phyloP scores from a whole-genome alignment of 2,113 vertebrate species.

The Garra rufa region DNA sequence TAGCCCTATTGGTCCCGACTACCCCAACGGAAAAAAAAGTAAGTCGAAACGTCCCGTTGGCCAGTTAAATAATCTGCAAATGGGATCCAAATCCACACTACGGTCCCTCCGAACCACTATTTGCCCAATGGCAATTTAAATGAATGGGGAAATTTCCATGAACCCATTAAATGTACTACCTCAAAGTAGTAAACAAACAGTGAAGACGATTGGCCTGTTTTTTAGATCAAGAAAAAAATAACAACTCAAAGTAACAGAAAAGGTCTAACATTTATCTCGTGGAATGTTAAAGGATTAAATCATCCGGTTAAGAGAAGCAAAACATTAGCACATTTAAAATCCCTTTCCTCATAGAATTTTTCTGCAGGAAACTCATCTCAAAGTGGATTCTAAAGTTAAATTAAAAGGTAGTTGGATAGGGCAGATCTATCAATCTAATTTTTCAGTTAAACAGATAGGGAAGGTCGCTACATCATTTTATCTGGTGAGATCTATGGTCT shows the following conservation, averaged over 20 bases:
- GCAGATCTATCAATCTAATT: no score
- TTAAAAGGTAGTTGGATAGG: background rate
- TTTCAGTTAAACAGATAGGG: background rate
- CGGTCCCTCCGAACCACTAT: no score
- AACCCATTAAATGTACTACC: no score
- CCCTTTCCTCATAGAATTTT: background rate
- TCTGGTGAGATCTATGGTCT: no score
- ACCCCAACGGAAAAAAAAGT: no score
- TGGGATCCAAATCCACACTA: no score
- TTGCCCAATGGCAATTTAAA: no score
- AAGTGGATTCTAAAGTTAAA: background rate
- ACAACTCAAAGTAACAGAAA: background rate
- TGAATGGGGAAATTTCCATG: no score
- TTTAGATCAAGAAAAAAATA: background rate
- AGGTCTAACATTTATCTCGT: background rate
- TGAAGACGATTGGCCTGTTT: background rate
- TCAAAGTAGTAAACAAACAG: background rate
- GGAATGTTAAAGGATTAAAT: conserved; percentile 8
- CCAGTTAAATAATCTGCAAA: no score
- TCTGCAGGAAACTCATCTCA: background rate
- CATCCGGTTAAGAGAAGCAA: background rate
- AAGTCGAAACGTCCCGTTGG: no score
- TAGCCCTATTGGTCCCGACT: no score
- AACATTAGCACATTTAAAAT: background rate
- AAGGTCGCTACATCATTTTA: background rate